A percentile compares a stretch with the other conserved stretches of the same genome.
Evolutionary conservation across 1,140 invertebrate genomes (phyloP).

Genomic region (Orchesella cincta): DNA sequence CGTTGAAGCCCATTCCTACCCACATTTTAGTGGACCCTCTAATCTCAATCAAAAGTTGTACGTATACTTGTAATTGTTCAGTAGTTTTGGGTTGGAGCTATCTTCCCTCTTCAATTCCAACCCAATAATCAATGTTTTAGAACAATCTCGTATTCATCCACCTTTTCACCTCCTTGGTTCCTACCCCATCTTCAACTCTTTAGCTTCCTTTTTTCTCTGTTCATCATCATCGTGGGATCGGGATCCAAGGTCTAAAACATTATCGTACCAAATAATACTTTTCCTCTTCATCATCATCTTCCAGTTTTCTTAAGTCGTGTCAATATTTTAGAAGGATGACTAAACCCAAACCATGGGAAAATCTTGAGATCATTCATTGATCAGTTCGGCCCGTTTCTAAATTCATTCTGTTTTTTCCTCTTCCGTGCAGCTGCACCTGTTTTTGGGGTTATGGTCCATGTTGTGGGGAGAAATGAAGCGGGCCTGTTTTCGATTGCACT

Average conservation of each 20-base stretch:
- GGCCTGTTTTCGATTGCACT: no score
- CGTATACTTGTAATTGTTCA: constrained; percentile 21
- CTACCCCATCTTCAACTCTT: not conserved
- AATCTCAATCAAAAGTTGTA: constrained; percentile 26
- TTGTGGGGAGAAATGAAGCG: no score
- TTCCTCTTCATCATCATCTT: not conserved
- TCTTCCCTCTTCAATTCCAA: constrained; percentile 10
- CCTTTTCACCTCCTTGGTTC: not conserved
- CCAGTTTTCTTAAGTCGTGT: not conserved
- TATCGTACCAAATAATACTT: not conserved
- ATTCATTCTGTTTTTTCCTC: not conserved
- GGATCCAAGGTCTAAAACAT: not conserved
- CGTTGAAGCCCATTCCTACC: not conserved
- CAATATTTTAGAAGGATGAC: constrained; percentile 16
- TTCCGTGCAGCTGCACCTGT: constrained; percentile 16
- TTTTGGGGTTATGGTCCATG: no score
- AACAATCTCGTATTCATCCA: not conserved
- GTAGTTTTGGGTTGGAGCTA: constrained; percentile 25
- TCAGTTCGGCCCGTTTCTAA: not conserved
- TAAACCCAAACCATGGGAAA: constrained; percentile 19
- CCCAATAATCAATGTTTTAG: constrained; percentile 3
- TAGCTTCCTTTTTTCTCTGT: not conserved
- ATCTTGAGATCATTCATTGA: constrained; percentile 16
- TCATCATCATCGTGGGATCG: not conserved
- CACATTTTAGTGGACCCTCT: not conserved